Evolutionary conservation across 2,797 vertebrate species (phyloP).

Genomic region (Mormyrops attenuatus): DNA sequence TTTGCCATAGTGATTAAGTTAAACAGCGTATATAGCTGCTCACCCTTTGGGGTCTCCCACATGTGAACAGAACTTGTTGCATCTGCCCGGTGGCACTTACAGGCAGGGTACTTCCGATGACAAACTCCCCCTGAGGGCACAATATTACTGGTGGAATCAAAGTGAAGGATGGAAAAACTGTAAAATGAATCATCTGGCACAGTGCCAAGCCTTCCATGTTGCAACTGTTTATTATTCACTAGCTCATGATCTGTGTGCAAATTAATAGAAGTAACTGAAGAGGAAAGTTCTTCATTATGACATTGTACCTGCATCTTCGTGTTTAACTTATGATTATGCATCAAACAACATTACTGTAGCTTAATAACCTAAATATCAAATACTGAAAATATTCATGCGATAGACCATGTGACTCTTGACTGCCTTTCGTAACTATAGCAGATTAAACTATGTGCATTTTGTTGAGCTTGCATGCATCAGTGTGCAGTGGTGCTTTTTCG

Average conservation of each 20-base stretch:
- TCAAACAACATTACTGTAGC: neutral
- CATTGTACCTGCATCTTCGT: neutral
- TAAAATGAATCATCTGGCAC: neutral
- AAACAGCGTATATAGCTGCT: slow-evolving; percentile 3
- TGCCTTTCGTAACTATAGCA: neutral
- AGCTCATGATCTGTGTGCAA: neutral
- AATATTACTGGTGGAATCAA: neutral
- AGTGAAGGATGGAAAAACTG: neutral
- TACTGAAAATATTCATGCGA: neutral
- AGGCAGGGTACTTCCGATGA: neutral
- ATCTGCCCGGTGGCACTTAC: neutral
- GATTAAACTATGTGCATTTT: neutral
- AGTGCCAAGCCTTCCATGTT: neutral
- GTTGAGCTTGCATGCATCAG: neutral
- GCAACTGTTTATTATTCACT: neutral
- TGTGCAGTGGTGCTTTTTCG: neutral
- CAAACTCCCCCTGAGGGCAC: neutral
- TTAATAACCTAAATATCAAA: neutral
- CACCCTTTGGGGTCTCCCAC: neutral
- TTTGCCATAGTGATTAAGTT: neutral
- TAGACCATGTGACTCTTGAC: neutral
- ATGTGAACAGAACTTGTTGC: slow-evolving; percentile 8
- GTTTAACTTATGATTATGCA: neutral
- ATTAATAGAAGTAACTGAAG: neutral
- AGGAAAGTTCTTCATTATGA: neutral